Evolutionary conservation across 2,113 vertebrate species (phyloP).

Genomic region (Glareola pratincola): DNA sequence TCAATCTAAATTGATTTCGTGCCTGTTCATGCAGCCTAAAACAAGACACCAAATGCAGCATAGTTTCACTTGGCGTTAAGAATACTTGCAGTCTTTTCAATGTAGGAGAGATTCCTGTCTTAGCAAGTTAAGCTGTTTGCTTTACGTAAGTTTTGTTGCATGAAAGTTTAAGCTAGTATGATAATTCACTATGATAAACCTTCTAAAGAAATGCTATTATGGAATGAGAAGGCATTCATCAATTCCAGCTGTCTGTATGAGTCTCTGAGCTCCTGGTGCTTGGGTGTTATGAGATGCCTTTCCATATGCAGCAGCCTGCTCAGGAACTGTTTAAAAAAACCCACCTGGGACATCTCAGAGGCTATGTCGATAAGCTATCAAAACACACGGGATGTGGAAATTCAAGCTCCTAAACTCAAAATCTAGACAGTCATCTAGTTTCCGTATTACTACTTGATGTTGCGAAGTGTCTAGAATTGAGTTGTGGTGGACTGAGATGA

Average conservation of each 20-base stretch:
- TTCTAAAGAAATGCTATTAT: neutral
- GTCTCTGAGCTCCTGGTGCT: fast-evolving
- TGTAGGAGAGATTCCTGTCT: neutral
- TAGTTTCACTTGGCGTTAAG: neutral
- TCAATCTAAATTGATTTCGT: neutral
- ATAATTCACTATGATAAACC: neutral
- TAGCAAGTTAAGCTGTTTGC: neutral
- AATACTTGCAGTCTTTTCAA: neutral
- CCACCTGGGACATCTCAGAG: neutral
- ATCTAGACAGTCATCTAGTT: neutral
- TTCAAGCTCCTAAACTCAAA: neutral
- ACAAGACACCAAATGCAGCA: neutral
- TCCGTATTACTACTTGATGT: neutral
- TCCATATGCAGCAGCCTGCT: neutral
- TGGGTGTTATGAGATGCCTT: neutral
- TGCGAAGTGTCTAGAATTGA: neutral
- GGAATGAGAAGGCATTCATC: neutral
- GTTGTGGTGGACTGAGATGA: neutral
- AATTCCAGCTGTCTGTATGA: neutral
- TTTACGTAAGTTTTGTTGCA: neutral
- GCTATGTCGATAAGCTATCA: neutral
- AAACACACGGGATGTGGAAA: neutral
- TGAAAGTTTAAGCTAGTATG: neutral
- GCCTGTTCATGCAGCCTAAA: neutral
- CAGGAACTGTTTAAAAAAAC: neutral